Base-by-base conservation (phyloP, 37 sponge, comb jelly and placozoan species). In the Oscarella lobularis region DNA sequence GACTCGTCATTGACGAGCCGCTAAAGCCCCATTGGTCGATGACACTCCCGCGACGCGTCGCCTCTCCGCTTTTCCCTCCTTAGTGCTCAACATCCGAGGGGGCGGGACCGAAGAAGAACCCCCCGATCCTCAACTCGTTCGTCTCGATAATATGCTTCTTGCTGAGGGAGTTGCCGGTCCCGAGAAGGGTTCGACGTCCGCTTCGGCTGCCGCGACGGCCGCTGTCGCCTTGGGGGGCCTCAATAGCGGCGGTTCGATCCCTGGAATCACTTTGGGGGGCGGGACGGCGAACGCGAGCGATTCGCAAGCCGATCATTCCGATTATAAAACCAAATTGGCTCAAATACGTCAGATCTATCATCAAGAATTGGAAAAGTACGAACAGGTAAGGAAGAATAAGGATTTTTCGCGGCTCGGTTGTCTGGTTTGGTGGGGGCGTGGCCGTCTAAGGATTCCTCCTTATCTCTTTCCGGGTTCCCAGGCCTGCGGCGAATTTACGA, bases 401-500 rank as follows among this genome's bases (percentile, higher is more conserved):
- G n/a, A n/a, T n/a, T n/a, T n/a, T n/a, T n/a, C n/a, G n/a, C n/a
- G n/a, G n/a, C n/a, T n/a, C n/a, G n/a, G n/a, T n/a, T 48, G 60
- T 48, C 14, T 70, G 73, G 14, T 9, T 27, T 20, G 9, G 20
- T 20, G 60, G 20, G 20, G 9, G 20, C 20, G 20, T 48, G 20
- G 20, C 60, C 20, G 60, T 20, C 60, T 27, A 9, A 48, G 60
- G 20, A 9, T 27, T 20, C 60, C 20, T 48, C 20, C 60, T 48
- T 20, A 70, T 70, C 14, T 70, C 73, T 29, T n/a, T 31, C 27
- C 14, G 32, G 14, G 27, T 20, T 70, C 73, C 14, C 36, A 70
- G 73, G 73, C 73, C 14, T 70, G 73, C 27, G 36, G 36, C 27
- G 73, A 70, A 70, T 70, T 70, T 70, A 70, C 73, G 29, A 70